Conservation (phyloP, 2,797 vertebrate species). For the Masticophis lateralis region DNA sequence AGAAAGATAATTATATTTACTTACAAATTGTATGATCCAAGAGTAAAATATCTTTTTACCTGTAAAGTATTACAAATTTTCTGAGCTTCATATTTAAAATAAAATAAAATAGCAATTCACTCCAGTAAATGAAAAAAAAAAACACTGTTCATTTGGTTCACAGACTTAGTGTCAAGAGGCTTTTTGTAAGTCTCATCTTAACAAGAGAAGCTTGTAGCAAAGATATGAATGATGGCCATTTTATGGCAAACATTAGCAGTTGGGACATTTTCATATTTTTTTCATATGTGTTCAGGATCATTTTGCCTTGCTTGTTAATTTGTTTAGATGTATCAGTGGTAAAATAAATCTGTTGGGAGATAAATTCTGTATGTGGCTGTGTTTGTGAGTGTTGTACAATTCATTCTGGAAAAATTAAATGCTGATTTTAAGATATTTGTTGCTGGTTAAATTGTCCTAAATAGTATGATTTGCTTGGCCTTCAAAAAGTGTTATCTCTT, state of each 20-base stretch:
- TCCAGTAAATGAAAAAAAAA: constrained; percentile 21
- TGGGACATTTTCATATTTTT: constrained; percentile 15
- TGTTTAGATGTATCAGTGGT: constrained; percentile 35
- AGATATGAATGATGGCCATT: constrained; percentile 30
- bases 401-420: neutral
- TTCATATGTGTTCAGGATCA: constrained; percentile 40
- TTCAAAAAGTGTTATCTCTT: neutral
- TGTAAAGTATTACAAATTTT: constrained; percentile 31
- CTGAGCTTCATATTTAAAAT: constrained; percentile 26
- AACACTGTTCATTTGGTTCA: constrained; percentile 20
- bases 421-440: constrained; percentile 14
- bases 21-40: constrained; percentile 23
- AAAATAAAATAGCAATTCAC: neutral
- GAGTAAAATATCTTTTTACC: constrained; percentile 51
- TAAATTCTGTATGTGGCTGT: neutral
- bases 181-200: constrained; percentile 42
- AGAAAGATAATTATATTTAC: constrained; percentile 34
- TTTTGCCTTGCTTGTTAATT: neutral
- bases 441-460: constrained; percentile 22
- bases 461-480: constrained; percentile 1
- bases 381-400: neutral
- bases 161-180: constrained; percentile 43
- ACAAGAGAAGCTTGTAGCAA: constrained; percentile 39
- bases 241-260: constrained; percentile 35
- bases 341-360: constrained; percentile 24